A percentile compares a stretch with the other conserved stretches of the same genome.
These are phyloP conservation scores for Aethes cnicana DNA, from an alignment of 2,888 invertebrate genomes.

Conservation along the genomic window DNA sequence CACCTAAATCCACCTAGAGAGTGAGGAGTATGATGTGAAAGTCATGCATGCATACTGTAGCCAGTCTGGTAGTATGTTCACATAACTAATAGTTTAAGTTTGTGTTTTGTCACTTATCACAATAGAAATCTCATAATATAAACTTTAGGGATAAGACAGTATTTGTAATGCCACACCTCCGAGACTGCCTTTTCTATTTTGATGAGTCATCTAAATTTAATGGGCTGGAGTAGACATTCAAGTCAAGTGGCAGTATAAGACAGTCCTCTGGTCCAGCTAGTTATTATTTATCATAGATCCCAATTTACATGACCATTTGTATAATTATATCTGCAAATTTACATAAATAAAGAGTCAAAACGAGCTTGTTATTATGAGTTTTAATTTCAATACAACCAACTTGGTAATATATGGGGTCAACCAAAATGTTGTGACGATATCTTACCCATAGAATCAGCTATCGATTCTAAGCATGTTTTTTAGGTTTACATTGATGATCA, in stretches of 20 bases:
- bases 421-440: too few species aligned
- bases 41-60: conserved; percentile 75
- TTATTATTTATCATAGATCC: conserved; percentile 77
- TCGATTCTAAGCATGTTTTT: too few species aligned
- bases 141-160: conserved; percentile 78
- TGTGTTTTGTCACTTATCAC: conserved; percentile 79
- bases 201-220: conserved; percentile 71
- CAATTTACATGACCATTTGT: conserved; percentile 82
- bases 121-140: conserved; percentile 80
- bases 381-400: conserved; percentile 32
- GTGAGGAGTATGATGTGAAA: conserved; percentile 64
- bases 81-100: conserved; percentile 75
- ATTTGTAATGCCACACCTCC: conserved; percentile 80
- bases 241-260: conserved; percentile 57
- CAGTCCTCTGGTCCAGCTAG: conserved; percentile 67
- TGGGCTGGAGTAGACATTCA: conserved; percentile 62
- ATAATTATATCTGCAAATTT: conserved; percentile 83
- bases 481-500: too few species aligned
- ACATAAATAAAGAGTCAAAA: conserved; percentile 82
- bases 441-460: too few species aligned
- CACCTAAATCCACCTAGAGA: conserved; percentile 71
- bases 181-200: conserved; percentile 82
- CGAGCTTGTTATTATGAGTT: conserved; percentile 71
- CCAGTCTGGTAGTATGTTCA: conserved; percentile 73
- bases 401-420: too few species aligned